Conservation (phyloP, 2,888 invertebrate genomes). For the Aproaerema taeniolella region DNA sequence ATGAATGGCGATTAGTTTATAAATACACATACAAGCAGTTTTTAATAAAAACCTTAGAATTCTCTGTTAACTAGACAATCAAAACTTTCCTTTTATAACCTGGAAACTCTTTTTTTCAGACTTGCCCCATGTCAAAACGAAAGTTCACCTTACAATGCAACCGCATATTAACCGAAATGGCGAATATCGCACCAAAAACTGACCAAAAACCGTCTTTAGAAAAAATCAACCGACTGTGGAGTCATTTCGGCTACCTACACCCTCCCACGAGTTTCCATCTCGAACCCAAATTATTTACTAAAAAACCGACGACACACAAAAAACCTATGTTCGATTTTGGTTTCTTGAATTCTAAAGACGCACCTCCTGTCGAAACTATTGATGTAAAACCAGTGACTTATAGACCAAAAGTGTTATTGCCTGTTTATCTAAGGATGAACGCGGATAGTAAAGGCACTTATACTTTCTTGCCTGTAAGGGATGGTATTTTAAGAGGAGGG, state of each 20-base stretch:
- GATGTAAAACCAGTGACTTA: constrained; percentile 25
- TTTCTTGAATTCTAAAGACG: constrained; percentile 32
- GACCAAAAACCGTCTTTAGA: constrained; percentile 15
- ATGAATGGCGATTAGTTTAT: too few relatives aligned
- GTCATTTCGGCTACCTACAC: constrained; percentile 37
- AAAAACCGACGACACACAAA: constrained; percentile 5
- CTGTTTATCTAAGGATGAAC: constrained; percentile 41
- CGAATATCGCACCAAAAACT: constrained; percentile 28
- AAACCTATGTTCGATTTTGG: constrained; percentile 41
- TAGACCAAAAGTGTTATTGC: constrained; percentile 38
- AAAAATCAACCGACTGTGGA: constrained; percentile 29
- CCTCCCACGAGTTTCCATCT: constrained; percentile 19
- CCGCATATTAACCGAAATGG: constrained; percentile 38
- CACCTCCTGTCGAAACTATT: constrained; percentile 40
- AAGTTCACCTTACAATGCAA: constrained; percentile 38
- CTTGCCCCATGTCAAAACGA: constrained; percentile 47
- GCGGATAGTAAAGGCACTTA: not conserved
- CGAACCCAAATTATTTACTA: constrained; percentile 1
- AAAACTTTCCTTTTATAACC: too few relatives aligned
- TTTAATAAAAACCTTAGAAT: too few relatives aligned
- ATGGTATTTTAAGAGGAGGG: constrained; percentile 24
- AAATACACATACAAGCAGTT: too few relatives aligned
- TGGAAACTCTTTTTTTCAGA: constrained; percentile 43
- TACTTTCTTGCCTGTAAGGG: constrained; percentile 12
- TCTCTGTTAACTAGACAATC: too few relatives aligned